phyloP scores from a whole-genome alignment of 2,888 invertebrate species.

The Agrotis segetum region DNA sequence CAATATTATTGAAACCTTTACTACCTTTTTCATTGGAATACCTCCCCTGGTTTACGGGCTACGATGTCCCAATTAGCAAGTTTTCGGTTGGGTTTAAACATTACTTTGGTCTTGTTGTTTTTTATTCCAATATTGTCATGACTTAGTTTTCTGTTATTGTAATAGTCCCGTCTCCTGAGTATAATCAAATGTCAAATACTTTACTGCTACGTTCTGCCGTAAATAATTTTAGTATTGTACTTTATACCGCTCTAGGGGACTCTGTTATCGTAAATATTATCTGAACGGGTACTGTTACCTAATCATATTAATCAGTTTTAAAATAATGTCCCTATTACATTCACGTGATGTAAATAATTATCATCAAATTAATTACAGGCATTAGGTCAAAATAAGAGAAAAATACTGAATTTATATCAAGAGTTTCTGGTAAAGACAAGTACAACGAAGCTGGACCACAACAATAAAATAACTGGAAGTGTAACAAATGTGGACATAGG shows the following conservation, averaged over 20 bases:
- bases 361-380: neutral
- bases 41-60: constrained; percentile 5
- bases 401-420: constrained; percentile 9
- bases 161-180: constrained; percentile 1
- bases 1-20: constrained; percentile 40
- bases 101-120: neutral
- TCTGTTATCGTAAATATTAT: neutral
- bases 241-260: neutral
- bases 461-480: constrained; percentile 46
- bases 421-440: constrained; percentile 41
- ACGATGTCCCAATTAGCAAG: constrained; percentile 27
- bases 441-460: constrained; percentile 16
- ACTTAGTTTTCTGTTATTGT: neutral
- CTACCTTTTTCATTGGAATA: constrained; percentile 15
- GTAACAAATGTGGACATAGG: constrained; percentile 50
- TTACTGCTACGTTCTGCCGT: neutral
- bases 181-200: neutral
- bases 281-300: neutral
- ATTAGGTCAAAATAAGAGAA: neutral
- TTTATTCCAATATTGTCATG: neutral
- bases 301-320: neutral
- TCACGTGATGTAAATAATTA: neutral
- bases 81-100: neutral
- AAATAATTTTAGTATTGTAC: constrained; percentile 1
- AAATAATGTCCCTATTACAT: neutral